Conservation (phyloP, 2,113 vertebrate genomes). For the Chroicocephalus ridibundus region DNA sequence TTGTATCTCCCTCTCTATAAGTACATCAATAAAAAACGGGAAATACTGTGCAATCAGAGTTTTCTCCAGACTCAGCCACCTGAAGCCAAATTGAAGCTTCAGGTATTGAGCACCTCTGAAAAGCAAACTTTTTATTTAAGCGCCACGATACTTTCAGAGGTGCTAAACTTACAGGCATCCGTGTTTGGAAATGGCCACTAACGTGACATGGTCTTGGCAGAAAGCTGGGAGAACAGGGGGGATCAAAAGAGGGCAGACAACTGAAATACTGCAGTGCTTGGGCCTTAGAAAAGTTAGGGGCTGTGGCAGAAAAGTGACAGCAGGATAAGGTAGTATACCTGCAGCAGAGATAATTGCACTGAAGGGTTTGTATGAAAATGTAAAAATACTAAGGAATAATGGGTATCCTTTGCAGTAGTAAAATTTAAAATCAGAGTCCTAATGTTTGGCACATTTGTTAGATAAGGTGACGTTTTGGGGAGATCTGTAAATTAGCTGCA, state of each 20-base stretch:
- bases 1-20: not conserved
- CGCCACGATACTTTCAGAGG: not conserved
- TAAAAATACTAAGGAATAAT: not conserved
- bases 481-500: not conserved
- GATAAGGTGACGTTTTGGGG: not conserved
- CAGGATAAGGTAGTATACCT: not conserved
- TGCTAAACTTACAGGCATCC: not conserved
- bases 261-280: not conserved
- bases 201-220: accelerated
- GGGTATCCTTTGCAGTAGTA: not conserved
- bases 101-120: not conserved
- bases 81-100: not conserved
- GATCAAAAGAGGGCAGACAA: accelerated
- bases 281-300: not conserved
- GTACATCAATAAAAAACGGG: not conserved
- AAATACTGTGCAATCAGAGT: not conserved
- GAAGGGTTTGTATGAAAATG: not conserved
- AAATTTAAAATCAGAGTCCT: not conserved
- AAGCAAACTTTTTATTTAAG: not conserved
- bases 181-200: not conserved
- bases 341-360: not conserved
- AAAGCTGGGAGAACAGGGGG: not conserved
- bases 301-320: not conserved
- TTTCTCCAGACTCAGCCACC: not conserved
- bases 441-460: not conserved